Percentiles rank a stretch among this genome's conserved stretches.
phyloP scores from a whole-genome alignment of 2,797 vertebrate species.

The Phoxinus dragarum region DNA sequence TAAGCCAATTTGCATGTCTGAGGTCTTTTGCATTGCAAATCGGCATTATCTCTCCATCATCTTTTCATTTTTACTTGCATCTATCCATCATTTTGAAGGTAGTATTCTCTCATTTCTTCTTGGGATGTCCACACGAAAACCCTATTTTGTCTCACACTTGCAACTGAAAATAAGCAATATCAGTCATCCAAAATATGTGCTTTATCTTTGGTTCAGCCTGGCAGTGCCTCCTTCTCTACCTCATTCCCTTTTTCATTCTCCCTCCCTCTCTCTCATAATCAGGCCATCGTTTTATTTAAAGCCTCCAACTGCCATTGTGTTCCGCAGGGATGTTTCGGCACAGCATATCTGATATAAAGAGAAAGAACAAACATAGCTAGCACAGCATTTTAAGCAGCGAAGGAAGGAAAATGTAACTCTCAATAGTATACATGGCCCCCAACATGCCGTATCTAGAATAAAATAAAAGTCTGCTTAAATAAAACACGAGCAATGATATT shows the following conservation, averaged over 20 bases:
- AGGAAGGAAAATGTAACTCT: not conserved
- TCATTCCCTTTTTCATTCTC: slow-evolving; percentile 23
- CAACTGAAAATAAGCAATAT: not conserved
- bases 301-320: slow-evolving; percentile 73
- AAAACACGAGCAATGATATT: not conserved
- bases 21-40: slow-evolving; percentile 81
- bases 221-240: slow-evolving; percentile 26
- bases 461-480: not conserved
- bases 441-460: not conserved
- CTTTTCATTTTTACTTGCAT: slow-evolving; percentile 31
- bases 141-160: not conserved
- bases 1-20: slow-evolving; percentile 74
- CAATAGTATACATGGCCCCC: not conserved
- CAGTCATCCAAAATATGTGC: slow-evolving; percentile 4
- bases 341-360: slow-evolving; percentile 69
- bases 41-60: slow-evolving; percentile 53
- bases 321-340: slow-evolving; percentile 72
- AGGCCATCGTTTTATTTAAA: slow-evolving; percentile 85
- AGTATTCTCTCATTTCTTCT: not conserved
- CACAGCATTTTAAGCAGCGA: slow-evolving; percentile 13
- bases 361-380: slow-evolving; percentile 64
- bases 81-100: not conserved
- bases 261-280: slow-evolving; percentile 67
- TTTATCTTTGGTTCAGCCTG: slow-evolving; percentile 17
- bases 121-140: not conserved